These are phyloP conservation scores for Acanthosepion esculentum DNA, from an alignment of 2,888 invertebrate genomes.

Conservation along the genomic window DNA sequence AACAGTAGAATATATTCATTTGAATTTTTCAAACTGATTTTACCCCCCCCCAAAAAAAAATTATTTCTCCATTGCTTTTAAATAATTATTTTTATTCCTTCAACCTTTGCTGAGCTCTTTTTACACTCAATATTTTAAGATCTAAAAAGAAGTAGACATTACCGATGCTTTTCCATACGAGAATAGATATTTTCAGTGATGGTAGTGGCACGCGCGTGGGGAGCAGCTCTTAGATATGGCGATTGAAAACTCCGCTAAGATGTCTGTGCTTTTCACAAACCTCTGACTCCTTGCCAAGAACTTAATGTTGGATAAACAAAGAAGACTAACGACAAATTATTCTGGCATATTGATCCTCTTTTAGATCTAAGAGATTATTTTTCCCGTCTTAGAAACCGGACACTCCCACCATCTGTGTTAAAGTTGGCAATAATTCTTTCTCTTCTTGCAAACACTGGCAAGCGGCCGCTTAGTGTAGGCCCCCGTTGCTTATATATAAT, in stretches of 20 bases:
- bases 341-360: not conserved
- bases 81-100: too few relatives aligned
- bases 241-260: not conserved
- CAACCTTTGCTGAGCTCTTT: too few relatives aligned
- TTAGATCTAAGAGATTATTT: conserved; percentile 6
- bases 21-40: too few relatives aligned
- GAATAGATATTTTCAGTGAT: not conserved
- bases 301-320: not conserved
- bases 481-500: too few relatives aligned
- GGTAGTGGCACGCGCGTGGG: not conserved
- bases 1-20: too few relatives aligned
- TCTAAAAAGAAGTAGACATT: not conserved
- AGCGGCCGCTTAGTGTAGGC: too few relatives aligned
- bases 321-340: not conserved
- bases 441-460: not conserved
- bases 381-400: not conserved
- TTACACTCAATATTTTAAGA: not conserved
- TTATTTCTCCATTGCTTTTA: too few relatives aligned
- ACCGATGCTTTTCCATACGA: not conserved
- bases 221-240: not conserved
- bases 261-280: not conserved
- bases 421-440: not conserved
- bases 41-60: too few relatives aligned
- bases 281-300: not conserved
- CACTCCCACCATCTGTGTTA: not conserved